These are phyloP conservation scores for Whitmania pigra DNA, from an alignment of 1,140 invertebrate genomes.

Conservation along the genomic window DNA sequence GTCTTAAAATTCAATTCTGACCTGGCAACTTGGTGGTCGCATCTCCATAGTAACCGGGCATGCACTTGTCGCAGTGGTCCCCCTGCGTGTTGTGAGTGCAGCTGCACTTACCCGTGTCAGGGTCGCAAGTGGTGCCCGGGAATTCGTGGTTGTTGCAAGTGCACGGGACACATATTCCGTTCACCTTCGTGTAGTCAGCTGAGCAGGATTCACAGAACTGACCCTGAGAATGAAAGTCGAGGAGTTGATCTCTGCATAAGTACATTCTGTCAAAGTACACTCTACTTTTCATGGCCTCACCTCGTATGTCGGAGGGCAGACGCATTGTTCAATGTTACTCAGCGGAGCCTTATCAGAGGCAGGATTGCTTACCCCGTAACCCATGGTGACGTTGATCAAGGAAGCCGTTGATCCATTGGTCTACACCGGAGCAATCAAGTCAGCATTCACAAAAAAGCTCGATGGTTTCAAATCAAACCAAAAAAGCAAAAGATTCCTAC, in stretches of 20 bases:
- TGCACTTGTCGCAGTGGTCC: slow-evolving; percentile 80
- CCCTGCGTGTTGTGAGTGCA: slow-evolving; percentile 87
- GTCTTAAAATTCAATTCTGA: neutral
- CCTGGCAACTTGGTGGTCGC: slow-evolving; percentile 64
- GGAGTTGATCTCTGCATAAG: neutral
- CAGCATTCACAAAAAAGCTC: neutral
- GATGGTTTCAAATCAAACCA: neutral
- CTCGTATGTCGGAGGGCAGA: slow-evolving; percentile 69
- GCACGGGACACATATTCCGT: slow-evolving; percentile 77
- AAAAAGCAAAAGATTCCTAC: slow-evolving; percentile 8
- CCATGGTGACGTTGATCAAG: neutral
- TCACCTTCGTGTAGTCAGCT: slow-evolving; percentile 73
- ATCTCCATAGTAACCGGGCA: slow-evolving; percentile 80
- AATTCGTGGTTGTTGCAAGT: slow-evolving; percentile 84
- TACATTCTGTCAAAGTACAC: too few species aligned
- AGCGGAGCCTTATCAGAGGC: slow-evolving; percentile 46
- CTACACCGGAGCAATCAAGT: neutral
- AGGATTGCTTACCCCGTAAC: neutral
- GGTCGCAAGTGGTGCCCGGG: slow-evolving; percentile 60
- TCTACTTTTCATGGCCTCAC: neutral
- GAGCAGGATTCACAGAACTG: slow-evolving; percentile 88
- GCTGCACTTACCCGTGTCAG: slow-evolving; percentile 78
- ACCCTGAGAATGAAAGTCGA: slow-evolving; percentile 38
- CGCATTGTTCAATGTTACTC: slow-evolving; percentile 79
- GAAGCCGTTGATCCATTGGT: neutral